Percentiles rank a stretch among this genome's conserved stretches.
Evolutionary conservation across 2,113 vertebrate species (phyloP).

Genomic region (Tragelaphus strepsiceros): DNA sequence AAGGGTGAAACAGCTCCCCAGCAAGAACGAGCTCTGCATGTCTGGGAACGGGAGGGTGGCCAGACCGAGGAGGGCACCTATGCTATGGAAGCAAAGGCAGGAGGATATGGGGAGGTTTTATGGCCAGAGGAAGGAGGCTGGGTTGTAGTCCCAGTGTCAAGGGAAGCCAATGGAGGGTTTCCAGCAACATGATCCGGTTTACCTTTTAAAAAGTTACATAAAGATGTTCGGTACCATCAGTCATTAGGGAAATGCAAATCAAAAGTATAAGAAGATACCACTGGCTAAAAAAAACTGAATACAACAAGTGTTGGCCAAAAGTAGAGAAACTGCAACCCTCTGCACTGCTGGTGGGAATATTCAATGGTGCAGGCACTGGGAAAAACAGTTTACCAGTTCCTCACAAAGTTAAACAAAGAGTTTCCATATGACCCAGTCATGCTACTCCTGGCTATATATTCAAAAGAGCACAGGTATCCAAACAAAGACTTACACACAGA

Average conservation of each 20-base stretch:
- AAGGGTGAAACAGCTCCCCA: background rate
- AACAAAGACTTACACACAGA: background rate
- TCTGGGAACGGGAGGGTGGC: background rate
- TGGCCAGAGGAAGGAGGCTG: background rate
- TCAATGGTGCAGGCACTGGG: background rate
- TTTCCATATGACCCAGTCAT: background rate
- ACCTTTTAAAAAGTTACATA: background rate
- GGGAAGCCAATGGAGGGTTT: background rate
- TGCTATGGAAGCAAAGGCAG: background rate
- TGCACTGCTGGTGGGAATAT: background rate
- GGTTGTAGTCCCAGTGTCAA: background rate
- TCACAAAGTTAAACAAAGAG: background rate
- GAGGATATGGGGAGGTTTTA: background rate
- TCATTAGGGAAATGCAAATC: background rate
- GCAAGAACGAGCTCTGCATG: background rate
- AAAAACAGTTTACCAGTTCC: background rate
- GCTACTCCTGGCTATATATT: background rate
- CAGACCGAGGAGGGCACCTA: fast-evolving
- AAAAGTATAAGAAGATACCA: background rate
- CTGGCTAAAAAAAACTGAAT: background rate
- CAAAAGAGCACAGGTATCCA: background rate
- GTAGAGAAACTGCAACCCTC: background rate
- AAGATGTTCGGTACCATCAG: background rate
- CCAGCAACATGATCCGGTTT: background rate
- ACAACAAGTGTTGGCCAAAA: background rate